Evolutionary conservation across 2,797 vertebrate genomes (phyloP), one percentile per base, ranked within the genome.

Genomic region (Amniataba percoides): DNA sequence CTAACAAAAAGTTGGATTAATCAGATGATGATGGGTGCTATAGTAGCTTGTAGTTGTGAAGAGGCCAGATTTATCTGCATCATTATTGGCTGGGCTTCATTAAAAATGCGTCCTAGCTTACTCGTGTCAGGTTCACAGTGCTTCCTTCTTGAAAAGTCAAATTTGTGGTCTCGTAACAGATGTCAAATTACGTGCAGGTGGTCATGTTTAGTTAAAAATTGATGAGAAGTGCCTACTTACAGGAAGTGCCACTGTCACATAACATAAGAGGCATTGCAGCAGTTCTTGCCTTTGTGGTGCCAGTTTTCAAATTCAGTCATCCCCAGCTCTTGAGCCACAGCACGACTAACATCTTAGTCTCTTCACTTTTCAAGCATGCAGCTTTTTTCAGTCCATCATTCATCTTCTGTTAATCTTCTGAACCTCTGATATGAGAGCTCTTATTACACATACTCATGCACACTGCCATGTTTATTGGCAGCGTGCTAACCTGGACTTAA

Each of bases 391-490:
- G 57, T 81, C 68, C 39, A 42, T 83, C 80, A 85, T 62, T 82
- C 79, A 85, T 15, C 69, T 15, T 77, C 78, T 80, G 62, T 65
- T 92, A 82, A 91, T 87, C 67, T 71, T 56, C 45, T 6, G 42
- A 81, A 77, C 71, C 74, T 78, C 78, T 88, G 77, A 89, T 82
- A 36, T 77, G 48, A 63, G 57, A 48, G 78, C 68, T 89, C 82
- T 66, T 66, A 77, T 86, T 87, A 74, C 86, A 80, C 45, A 68
- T 42, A 27, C 34, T 74, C 63, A 69, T 55, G 71, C 27, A 27
- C 18, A 19, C 57, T 71, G 79, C 67, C 57, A 64, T 63, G 48
- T 81, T 70, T 62, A 31, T 40, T 79, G 77, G 51, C 56, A 63
- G 18, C 27, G 52, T 46, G 64, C 48, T 72, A 12, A 66, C 55